Percentiles rank a stretch among this genome's conserved stretches.
These are phyloP conservation scores for Lordiphosa fenestrarum DNA, from an alignment of 2,888 invertebrate species.

Conservation along the genomic window DNA sequence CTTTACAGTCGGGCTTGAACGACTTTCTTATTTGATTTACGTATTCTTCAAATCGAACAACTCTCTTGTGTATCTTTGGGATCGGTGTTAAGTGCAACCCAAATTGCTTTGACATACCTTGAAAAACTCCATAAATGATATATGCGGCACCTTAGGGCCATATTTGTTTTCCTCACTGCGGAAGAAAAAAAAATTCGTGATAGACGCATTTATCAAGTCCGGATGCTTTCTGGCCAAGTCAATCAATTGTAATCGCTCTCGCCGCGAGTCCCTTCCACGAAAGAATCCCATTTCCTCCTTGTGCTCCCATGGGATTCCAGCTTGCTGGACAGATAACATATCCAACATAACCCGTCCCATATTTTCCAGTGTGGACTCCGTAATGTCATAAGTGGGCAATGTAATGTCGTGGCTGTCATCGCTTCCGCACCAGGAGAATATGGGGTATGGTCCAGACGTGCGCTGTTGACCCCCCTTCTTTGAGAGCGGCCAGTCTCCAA, in stretches of 20 bases:
- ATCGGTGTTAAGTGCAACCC: too few species aligned
- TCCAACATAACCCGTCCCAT: slow-evolving; percentile 96
- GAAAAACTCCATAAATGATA: slow-evolving; percentile 96
- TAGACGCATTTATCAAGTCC: slow-evolving; percentile 92
- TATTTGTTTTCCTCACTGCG: slow-evolving; percentile 90
- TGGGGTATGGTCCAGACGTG: slow-evolving; percentile 84
- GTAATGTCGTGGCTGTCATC: slow-evolving; percentile 91
- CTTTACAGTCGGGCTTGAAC: too few species aligned
- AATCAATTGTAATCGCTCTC: slow-evolving; percentile 90
- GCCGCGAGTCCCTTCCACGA: slow-evolving; percentile 95
- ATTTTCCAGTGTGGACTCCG: slow-evolving; percentile 94
- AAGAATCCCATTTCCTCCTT: slow-evolving; percentile 91
- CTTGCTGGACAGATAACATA: slow-evolving; percentile 93
- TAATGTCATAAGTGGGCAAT: slow-evolving; percentile 97
- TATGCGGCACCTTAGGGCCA: slow-evolving; percentile 91
- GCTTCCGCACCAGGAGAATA: slow-evolving; percentile 98
- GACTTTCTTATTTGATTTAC: too few species aligned
- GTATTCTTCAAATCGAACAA: too few species aligned
- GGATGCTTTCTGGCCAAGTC: slow-evolving; percentile 88
- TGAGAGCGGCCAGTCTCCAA: slow-evolving; percentile 97
- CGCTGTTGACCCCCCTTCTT: slow-evolving; percentile 80
- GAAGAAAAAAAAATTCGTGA: slow-evolving; percentile 98
- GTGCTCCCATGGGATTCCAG: slow-evolving; percentile 86
- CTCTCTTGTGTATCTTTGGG: too few species aligned
- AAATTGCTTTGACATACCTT: slow-evolving; percentile 85